Percentiles rank a stretch among this genome's conserved stretches.
phyloP scores from a whole-genome alignment of 2,797 vertebrate genomes.

The Poecilia velifera region DNA sequence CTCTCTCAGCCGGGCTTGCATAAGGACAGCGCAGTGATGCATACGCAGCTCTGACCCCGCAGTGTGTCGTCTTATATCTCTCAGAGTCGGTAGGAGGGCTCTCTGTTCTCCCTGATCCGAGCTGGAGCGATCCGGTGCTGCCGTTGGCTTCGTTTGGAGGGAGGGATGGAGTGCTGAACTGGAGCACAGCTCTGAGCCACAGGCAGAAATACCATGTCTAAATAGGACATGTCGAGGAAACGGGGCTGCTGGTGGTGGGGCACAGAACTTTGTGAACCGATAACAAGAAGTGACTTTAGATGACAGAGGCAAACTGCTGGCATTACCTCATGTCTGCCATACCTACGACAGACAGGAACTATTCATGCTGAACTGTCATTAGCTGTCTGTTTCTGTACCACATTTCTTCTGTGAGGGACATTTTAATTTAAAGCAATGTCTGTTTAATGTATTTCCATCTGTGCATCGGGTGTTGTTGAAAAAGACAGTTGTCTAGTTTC shows the following conservation, averaged over 20 bases:
- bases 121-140: slow-evolving; percentile 54
- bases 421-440: not conserved
- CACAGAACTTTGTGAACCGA: slow-evolving; percentile 40
- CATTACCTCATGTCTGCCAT: slow-evolving; percentile 3
- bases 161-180: slow-evolving; percentile 57
- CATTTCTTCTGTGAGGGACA: not conserved
- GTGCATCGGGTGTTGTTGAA: not conserved
- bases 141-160: slow-evolving; percentile 59
- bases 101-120: slow-evolving; percentile 53
- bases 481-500: not conserved
- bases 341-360: not conserved
- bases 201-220: slow-evolving; percentile 73
- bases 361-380: not conserved
- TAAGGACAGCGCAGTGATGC: slow-evolving; percentile 30
- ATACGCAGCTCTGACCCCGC: slow-evolving; percentile 43
- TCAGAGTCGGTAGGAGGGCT: slow-evolving; percentile 45
- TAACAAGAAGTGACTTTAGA: slow-evolving; percentile 33
- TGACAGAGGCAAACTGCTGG: slow-evolving; percentile 35
- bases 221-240: slow-evolving; percentile 73
- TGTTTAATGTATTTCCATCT: not conserved
- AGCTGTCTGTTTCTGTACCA: not conserved
- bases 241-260: slow-evolving; percentile 43
- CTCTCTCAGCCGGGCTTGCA: slow-evolving; percentile 16
- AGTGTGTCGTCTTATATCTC: slow-evolving; percentile 60
- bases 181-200: slow-evolving; percentile 75